Evolutionary conservation across 2,888 invertebrate species (phyloP), one percentile per base, ranked within the genome.

Genomic region (Portevinia maculata): DNA sequence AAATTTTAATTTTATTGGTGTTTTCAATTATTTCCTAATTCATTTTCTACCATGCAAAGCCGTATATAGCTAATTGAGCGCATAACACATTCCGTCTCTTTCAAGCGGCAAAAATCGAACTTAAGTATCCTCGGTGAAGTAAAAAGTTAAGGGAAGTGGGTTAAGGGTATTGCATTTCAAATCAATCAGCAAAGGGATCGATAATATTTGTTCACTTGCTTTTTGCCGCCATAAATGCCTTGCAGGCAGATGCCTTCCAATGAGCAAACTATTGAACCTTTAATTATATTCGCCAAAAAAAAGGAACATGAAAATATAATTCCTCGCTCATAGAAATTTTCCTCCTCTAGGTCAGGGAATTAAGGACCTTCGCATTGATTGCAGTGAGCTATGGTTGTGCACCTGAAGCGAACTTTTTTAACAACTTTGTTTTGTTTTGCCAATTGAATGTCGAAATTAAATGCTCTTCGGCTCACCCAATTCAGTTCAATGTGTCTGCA

Each of bases 161-260:
- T 48, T 76, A 71, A 60, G 13, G 30, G 28, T 52, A 60, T 65
- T 71, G 55, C 70, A 65, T 53, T 78, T 83, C 57, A 67, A 73
- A 78, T 73, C 83, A 71, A 83, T 83, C 46, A n/a, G 75, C 37
- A 69, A 52, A 70, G 57, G 57, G 70, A 81, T 76, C 70, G 46
- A 76, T 67, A 78, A 53, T 69, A 50, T 74, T 75, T 70, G 52
- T 44, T 52, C 11, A 32, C 46, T n/a, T 75, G 48, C 67, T 55
- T 78, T 76, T 83, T 73, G 55, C 83, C 83, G 83, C 83, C 83
- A 81, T 46, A 76, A 70, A 53, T 48, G n/a, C 21, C 60, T 60
- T 44, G 39, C 19, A 53, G 83, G 62, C 83, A 83, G 83, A 83
- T 83, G 83, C 83, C 17, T 48, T 64, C 53, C 65, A 81, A 76